These are phyloP conservation scores for Antechinus flavipes DNA, from an alignment of 2,113 vertebrate genomes.

Conservation along the genomic window DNA sequence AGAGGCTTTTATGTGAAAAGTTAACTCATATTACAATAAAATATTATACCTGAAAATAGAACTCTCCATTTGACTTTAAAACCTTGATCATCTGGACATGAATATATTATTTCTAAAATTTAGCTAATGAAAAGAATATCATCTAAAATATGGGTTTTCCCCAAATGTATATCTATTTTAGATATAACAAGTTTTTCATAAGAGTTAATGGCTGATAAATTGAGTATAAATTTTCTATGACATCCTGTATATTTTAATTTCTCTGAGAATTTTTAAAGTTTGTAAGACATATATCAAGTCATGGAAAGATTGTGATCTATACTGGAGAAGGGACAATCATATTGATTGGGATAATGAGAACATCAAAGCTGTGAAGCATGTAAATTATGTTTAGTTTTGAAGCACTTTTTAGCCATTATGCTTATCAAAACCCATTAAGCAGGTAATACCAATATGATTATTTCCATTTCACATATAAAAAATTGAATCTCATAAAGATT, in stretches of 20 bases:
- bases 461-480: neutral
- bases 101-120: conserved; percentile 17
- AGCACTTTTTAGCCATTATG: neutral
- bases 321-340: neutral
- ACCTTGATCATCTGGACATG: neutral
- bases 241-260: neutral
- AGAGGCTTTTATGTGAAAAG: neutral
- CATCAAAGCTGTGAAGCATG: neutral
- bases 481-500: neutral
- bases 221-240: neutral
- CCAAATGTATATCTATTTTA: neutral
- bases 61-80: neutral
- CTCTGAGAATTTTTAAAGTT: neutral
- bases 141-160: neutral
- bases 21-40: neutral
- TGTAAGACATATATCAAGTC: neutral
- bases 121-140: conserved; percentile 43
- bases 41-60: neutral
- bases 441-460: neutral
- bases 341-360: neutral
- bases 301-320: neutral
- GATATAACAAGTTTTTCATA: neutral
- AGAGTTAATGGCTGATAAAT: neutral
- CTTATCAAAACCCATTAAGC: neutral
- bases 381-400: neutral